phyloP scores from a whole-genome alignment of 2,888 invertebrate species.

The Drepana falcataria region DNA sequence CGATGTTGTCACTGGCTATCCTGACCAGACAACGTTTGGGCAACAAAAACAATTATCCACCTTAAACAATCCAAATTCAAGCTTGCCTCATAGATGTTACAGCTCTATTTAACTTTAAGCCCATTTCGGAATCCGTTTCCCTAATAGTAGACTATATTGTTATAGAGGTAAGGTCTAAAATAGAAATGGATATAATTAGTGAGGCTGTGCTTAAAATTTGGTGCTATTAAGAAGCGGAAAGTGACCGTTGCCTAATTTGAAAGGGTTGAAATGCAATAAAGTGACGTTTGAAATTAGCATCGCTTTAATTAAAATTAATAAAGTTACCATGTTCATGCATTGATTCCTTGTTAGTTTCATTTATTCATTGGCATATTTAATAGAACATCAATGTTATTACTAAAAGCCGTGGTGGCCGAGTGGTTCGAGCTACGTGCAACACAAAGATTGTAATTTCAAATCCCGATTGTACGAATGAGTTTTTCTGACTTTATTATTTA shows the following conservation, averaged over 20 bases:
- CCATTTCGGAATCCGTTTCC: not conserved
- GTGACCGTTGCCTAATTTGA: conserved; percentile 58
- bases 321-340: conserved; percentile 19
- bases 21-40: conserved; percentile 39
- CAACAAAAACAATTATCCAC: conserved; percentile 36
- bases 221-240: conserved; percentile 50
- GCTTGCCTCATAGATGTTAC: not conserved
- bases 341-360: not conserved
- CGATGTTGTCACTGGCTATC: conserved; percentile 43
- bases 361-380: too few relatives aligned
- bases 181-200: conserved; percentile 8
- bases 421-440: too few relatives aligned
- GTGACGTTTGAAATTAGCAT: conserved; percentile 27
- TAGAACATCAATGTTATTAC: too few relatives aligned
- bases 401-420: too few relatives aligned
- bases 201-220: conserved; percentile 35
- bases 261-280: conserved; percentile 47
- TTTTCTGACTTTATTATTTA: too few relatives aligned
- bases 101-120: conserved; percentile 2
- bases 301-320: conserved; percentile 18
- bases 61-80: not conserved
- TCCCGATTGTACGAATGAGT: too few relatives aligned
- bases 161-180: conserved; percentile 13
- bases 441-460: too few relatives aligned
- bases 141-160: conserved; percentile 1